These are phyloP conservation scores for Sternarchorhynchus goeldii DNA, from an alignment of 2,797 vertebrate species.

Conservation along the genomic window DNA sequence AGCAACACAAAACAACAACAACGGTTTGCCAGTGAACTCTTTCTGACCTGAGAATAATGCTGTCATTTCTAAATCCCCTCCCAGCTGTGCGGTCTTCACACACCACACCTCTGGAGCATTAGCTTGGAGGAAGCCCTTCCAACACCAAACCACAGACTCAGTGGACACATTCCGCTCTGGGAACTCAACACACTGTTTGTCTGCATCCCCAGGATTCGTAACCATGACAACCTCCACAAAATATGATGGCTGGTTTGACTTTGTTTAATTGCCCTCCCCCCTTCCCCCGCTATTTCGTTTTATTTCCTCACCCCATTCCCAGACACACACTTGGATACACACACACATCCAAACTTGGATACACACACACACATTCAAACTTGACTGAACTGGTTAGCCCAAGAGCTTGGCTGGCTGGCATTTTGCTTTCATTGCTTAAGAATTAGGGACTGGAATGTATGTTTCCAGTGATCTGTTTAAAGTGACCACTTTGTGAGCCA, in stretches of 20 bases:
- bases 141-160: slow-evolving; percentile 75
- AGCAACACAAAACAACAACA: not conserved
- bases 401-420: slow-evolving; percentile 4
- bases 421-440: slow-evolving; percentile 5
- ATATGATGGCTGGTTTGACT: slow-evolving; percentile 69
- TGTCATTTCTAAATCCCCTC: not conserved
- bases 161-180: slow-evolving; percentile 72
- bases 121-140: slow-evolving; percentile 71
- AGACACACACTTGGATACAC: slow-evolving; percentile 47
- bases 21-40: slow-evolving; percentile 13
- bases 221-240: slow-evolving; percentile 72
- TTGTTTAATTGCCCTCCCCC: slow-evolving; percentile 65
- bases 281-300: slow-evolving; percentile 64
- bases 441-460: slow-evolving; percentile 4
- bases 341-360: not conserved
- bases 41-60: not conserved
- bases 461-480: not conserved
- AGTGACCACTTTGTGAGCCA: slow-evolving; percentile 1
- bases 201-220: slow-evolving; percentile 73
- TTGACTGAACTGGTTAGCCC: not conserved
- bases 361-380: not conserved
- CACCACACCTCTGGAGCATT: slow-evolving; percentile 17
- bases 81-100: not conserved
- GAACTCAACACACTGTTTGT: slow-evolving; percentile 75
- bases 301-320: slow-evolving; percentile 63